A percentile compares a stretch with the other conserved stretches of the same genome.
These are phyloP conservation scores for Shinisaurus crocodilurus DNA, from an alignment of 2,113 vertebrate genomes.

Conservation along the genomic window DNA sequence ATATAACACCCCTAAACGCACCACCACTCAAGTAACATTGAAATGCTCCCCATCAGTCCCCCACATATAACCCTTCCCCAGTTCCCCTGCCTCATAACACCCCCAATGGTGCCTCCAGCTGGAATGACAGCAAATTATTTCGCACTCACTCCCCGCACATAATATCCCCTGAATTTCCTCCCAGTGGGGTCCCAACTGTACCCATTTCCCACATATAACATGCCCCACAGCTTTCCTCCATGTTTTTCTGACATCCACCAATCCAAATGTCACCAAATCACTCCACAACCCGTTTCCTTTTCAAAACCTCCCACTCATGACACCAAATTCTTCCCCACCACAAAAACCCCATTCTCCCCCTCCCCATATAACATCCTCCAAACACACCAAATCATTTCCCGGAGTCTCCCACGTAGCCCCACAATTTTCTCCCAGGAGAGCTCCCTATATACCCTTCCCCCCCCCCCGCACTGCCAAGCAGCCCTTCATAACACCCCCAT, in stretches of 20 bases:
- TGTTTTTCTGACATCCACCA: too few species aligned
- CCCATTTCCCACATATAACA: too few species aligned
- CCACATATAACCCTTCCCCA: neutral
- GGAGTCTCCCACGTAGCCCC: neutral
- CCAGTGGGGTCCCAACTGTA: too few species aligned
- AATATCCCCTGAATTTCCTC: neutral
- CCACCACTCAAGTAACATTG: neutral
- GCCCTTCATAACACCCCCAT: neutral
- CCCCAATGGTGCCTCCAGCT: neutral
- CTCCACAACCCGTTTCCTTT: neutral
- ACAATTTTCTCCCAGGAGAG: too few species aligned
- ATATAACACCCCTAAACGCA: neutral
- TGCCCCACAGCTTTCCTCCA: too few species aligned
- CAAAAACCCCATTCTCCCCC: too few species aligned
- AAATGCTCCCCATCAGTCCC: neutral
- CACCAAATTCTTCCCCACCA: too few species aligned
- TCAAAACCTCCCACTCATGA: neutral
- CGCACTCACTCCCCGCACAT: neutral
- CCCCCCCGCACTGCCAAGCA: neutral
- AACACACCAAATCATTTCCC: neutral
- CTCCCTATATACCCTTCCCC: neutral
- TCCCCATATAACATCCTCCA: neutral
- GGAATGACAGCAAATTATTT: neutral
- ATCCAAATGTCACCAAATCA: too few species aligned
- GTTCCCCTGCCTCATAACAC: neutral